Percentiles rank a stretch among this genome's conserved stretches.
These are phyloP conservation scores for Bradypus variegatus DNA, from an alignment of 2,797 vertebrate genomes.

Conservation along the genomic window DNA sequence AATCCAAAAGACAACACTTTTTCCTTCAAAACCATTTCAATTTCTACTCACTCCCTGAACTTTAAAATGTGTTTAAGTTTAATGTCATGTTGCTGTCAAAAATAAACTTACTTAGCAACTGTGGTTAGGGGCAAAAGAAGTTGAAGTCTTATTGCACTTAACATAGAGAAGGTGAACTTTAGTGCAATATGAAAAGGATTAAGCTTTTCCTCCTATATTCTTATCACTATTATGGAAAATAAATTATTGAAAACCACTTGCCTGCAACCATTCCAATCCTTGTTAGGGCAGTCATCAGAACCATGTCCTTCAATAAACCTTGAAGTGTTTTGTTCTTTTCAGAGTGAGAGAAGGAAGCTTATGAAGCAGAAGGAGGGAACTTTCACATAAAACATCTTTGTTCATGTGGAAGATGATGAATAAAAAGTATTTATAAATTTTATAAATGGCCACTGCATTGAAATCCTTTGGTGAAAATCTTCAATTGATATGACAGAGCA, in stretches of 20 bases:
- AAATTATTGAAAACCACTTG: constrained; percentile 33
- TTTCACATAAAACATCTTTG: constrained; percentile 55
- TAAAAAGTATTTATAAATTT: constrained; percentile 48
- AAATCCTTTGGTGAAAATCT: constrained; percentile 27
- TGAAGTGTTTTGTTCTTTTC: constrained; percentile 57
- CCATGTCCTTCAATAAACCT: constrained; percentile 53
- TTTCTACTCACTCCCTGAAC: not conserved
- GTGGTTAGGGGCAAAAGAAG: constrained; percentile 18
- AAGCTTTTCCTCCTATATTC: constrained; percentile 21
- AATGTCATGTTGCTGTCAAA: constrained; percentile 41
- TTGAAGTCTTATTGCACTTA: constrained; percentile 25
- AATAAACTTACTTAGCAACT: constrained; percentile 37
- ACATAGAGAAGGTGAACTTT: constrained; percentile 21
- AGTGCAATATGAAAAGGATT: constrained; percentile 27
- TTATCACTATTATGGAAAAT: constrained; percentile 44
- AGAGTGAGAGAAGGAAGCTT: constrained; percentile 24
- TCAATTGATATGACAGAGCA: constrained; percentile 42
- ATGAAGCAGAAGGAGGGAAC: constrained; percentile 27
- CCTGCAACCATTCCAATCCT: constrained; percentile 19
- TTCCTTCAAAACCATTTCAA: constrained; percentile 20
- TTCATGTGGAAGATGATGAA: constrained; percentile 47
- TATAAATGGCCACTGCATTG: constrained; percentile 44
- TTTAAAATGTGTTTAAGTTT: constrained; percentile 35
- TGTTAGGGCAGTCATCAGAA: constrained; percentile 50
- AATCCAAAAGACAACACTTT: constrained; percentile 17